Conservation (phyloP, 2,888 invertebrate genomes). For the Plebejus anna region DNA sequence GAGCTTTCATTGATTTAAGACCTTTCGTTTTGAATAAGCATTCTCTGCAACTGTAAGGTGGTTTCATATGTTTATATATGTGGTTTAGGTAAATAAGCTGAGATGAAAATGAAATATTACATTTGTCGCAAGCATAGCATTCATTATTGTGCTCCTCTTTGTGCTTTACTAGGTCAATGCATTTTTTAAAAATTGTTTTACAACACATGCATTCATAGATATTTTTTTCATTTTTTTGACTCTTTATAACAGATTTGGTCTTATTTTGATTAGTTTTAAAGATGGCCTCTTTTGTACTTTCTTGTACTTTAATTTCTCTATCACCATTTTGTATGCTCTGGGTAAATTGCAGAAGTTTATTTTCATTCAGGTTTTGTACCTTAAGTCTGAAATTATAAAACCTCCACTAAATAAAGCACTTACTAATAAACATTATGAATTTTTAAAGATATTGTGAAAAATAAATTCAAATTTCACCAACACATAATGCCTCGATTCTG, state of each 20-base stretch:
- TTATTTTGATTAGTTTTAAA: not conserved
- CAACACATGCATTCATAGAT: slow-evolving; percentile 8
- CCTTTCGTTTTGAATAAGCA: slow-evolving; percentile 11
- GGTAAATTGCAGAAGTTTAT: not conserved
- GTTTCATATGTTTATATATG: slow-evolving; percentile 11
- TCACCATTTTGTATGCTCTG: not conserved
- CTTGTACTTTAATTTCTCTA: not conserved
- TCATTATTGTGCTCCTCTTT: slow-evolving; percentile 5
- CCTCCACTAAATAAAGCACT: not conserved
- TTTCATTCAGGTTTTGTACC: slow-evolving; percentile 7
- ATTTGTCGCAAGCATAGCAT: not conserved
- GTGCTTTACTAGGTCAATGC: not conserved
- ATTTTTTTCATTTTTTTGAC: not conserved
- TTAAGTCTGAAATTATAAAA: not conserved
- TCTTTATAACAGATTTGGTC: not conserved
- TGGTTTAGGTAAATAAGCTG: not conserved
- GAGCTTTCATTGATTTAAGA: not conserved
- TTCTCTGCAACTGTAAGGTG: slow-evolving; percentile 12
- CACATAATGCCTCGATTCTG: too few species aligned
- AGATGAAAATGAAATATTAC: slow-evolving; percentile 9
- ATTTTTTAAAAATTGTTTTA: not conserved
- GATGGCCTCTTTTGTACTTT: not conserved
- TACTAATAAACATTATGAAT: not conserved
- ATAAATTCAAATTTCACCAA: not conserved
- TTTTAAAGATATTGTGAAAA: not conserved